Evolutionary conservation across 2,888 invertebrate genomes (phyloP).

Genomic region (Pedicia rivosa): DNA sequence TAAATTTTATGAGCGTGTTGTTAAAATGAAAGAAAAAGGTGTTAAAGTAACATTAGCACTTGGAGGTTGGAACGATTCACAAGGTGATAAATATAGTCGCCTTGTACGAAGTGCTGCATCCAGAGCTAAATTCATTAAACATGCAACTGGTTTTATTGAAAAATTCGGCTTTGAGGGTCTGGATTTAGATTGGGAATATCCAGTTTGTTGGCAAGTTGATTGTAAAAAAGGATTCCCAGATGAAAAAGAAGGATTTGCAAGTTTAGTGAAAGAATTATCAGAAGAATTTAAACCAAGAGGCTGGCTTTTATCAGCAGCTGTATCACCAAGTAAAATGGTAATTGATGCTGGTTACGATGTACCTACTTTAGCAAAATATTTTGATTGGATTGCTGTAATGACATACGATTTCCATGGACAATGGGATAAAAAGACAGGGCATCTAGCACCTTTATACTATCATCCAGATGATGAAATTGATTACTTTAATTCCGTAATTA

Average conservation of each 20-base stretch:
- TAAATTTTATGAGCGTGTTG: slow-evolving; percentile 71
- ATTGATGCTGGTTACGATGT: slow-evolving; percentile 79
- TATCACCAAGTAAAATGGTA: slow-evolving; percentile 75
- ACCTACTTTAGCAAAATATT: slow-evolving; percentile 48
- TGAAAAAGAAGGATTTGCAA: slow-evolving; percentile 66
- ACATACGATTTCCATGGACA: slow-evolving; percentile 84
- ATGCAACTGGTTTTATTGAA: slow-evolving; percentile 59
- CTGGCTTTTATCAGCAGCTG: slow-evolving; percentile 63
- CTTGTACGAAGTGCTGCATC: slow-evolving; percentile 61
- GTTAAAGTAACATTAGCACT: slow-evolving; percentile 75
- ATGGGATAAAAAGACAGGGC: slow-evolving; percentile 85
- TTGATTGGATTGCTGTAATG: slow-evolving; percentile 89
- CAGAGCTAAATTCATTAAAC: slow-evolving; percentile 54
- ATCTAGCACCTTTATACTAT: slow-evolving; percentile 69
- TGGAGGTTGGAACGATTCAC: slow-evolving; percentile 94
- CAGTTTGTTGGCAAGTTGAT: slow-evolving; percentile 53
- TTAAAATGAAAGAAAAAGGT: slow-evolving; percentile 58
- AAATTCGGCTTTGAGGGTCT: slow-evolving; percentile 80
- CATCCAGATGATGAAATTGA: slow-evolving; percentile 68
- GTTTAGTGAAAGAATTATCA: slow-evolving; percentile 54
- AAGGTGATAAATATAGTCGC: slow-evolving; percentile 76
- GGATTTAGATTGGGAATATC: slow-evolving; percentile 93
- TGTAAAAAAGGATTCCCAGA: slow-evolving; percentile 70
- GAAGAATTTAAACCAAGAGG: slow-evolving; percentile 48
- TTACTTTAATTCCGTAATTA: slow-evolving; percentile 65